phyloP scores from a whole-genome alignment of 2,113 vertebrate genomes.

The Brachyistius frenatus region DNA sequence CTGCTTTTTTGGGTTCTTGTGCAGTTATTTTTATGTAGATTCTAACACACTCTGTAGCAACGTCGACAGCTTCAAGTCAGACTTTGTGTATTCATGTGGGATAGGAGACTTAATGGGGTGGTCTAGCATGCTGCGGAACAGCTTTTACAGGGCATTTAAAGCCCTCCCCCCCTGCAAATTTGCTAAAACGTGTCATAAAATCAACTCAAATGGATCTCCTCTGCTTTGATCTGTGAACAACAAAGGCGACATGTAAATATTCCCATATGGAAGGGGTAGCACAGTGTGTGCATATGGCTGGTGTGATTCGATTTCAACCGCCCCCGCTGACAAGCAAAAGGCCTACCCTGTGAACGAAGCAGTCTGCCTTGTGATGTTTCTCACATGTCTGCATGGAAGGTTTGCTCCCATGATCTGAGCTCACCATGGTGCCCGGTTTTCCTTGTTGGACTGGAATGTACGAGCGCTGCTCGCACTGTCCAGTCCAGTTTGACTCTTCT shows the following conservation, averaged over 20 bases:
- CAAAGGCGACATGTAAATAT: constrained; percentile 74
- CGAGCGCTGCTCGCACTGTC: constrained; percentile 26
- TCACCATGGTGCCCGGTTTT: constrained; percentile 51
- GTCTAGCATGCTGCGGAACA: constrained; percentile 60
- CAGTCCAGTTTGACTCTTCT: constrained; percentile 37
- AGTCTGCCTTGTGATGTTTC: constrained; percentile 67
- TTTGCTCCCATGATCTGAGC: constrained; percentile 53
- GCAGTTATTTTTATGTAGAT: constrained; percentile 7
- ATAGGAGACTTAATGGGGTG: constrained; percentile 52
- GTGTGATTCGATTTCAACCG: constrained; percentile 36
- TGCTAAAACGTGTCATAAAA: constrained; percentile 79
- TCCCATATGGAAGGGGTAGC: constrained; percentile 74
- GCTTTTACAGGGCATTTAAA: constrained; percentile 72
- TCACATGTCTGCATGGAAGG: constrained; percentile 62
- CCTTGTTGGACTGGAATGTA: constrained; percentile 55
- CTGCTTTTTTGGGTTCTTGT: constrained; percentile 59
- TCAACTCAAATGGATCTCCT: constrained; percentile 68
- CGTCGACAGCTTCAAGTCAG: background rate
- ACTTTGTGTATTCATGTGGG: constrained; percentile 34
- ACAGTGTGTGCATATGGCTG: constrained; percentile 68
- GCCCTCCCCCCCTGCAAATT: constrained; percentile 63
- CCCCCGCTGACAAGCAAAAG: constrained; percentile 71
- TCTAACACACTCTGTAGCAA: constrained; percentile 4
- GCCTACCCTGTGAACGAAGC: constrained; percentile 48
- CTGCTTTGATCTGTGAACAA: constrained; percentile 72